These are phyloP conservation scores for Tinea trinotella DNA, from an alignment of 2,888 invertebrate genomes.

Conservation along the genomic window DNA sequence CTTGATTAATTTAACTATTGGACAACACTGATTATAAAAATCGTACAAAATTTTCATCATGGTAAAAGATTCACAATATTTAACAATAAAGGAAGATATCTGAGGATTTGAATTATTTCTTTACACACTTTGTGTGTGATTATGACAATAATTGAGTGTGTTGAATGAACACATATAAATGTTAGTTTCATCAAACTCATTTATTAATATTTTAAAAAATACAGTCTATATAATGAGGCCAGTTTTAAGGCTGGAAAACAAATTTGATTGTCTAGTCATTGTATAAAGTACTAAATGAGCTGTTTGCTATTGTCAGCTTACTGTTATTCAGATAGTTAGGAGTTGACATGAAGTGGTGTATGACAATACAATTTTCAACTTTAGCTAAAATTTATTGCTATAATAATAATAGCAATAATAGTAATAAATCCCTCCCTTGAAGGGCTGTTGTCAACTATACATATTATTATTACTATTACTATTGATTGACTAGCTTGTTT, in stretches of 20 bases:
- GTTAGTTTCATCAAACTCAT: not conserved
- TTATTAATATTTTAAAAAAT: not conserved
- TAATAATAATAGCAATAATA: slow-evolving; percentile 5
- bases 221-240: slow-evolving; percentile 10
- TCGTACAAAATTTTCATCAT: slow-evolving; percentile 14
- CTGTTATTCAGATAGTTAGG: not conserved
- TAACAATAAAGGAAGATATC: slow-evolving; percentile 4
- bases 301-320: not conserved
- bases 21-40: slow-evolving; percentile 12
- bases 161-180: not conserved
- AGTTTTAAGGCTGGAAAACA: slow-evolving; percentile 10
- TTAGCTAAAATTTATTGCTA: slow-evolving; percentile 57
- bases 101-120: slow-evolving; percentile 1
- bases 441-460: slow-evolving; percentile 2
- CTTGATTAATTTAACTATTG: not conserved
- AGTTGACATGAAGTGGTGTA: not conserved
- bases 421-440: not conserved
- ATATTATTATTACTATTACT: slow-evolving; percentile 8
- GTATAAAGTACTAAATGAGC: not conserved
- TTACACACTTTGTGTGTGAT: not conserved
- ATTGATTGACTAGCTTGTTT: slow-evolving; percentile 61
- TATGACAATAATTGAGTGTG: not conserved
- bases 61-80: slow-evolving; percentile 11
- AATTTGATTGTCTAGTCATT: slow-evolving; percentile 6
- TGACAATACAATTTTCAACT: slow-evolving; percentile 11